A percentile compares a stretch with the other conserved stretches of the same genome.
Evolutionary conservation across 2,797 vertebrate species (phyloP).

Genomic region (Amblyopsis hoosieri): DNA sequence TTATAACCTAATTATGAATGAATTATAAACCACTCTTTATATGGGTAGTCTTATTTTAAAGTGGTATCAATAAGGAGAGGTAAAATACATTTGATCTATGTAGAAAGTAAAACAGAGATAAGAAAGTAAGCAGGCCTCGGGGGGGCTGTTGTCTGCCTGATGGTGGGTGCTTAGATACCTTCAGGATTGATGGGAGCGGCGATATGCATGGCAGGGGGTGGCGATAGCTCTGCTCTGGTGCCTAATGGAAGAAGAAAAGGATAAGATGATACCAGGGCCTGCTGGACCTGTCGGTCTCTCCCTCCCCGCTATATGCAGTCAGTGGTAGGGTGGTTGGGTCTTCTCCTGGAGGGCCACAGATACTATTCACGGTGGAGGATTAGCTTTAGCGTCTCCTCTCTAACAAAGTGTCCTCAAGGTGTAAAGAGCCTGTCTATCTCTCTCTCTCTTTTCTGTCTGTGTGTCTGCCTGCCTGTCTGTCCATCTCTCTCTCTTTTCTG

Average conservation of each 20-base stretch:
- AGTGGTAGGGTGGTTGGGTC: constrained; percentile 24
- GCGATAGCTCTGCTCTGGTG: constrained; percentile 58
- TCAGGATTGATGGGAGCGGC: constrained; percentile 55
- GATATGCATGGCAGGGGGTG: constrained; percentile 56
- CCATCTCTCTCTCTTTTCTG: constrained; percentile 4
- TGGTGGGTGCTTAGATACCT: constrained; percentile 39
- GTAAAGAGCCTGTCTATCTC: constrained; percentile 31
- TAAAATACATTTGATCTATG: no score
- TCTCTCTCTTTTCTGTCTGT: constrained; percentile 17
- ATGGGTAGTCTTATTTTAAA: no score
- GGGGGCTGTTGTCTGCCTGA: background rate
- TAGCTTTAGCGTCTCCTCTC: constrained; percentile 43
- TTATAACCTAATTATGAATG: no score
- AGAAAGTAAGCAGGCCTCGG: constrained; percentile 2
- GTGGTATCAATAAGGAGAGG: no score
- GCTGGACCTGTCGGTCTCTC: background rate
- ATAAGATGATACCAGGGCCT: constrained; percentile 36
- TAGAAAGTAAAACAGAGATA: background rate
- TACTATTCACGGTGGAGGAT: constrained; percentile 40
- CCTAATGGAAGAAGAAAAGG: constrained; percentile 54
- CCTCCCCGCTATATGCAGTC: background rate
- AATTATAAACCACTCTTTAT: no score
- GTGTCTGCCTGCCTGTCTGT: background rate
- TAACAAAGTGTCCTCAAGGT: constrained; percentile 49
- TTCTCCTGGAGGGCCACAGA: constrained; percentile 46